A percentile compares a stretch with the other conserved stretches of the same genome.
Conservation (phyloP, 2,888 invertebrate genomes). For the Plutella xylostella region DNA sequence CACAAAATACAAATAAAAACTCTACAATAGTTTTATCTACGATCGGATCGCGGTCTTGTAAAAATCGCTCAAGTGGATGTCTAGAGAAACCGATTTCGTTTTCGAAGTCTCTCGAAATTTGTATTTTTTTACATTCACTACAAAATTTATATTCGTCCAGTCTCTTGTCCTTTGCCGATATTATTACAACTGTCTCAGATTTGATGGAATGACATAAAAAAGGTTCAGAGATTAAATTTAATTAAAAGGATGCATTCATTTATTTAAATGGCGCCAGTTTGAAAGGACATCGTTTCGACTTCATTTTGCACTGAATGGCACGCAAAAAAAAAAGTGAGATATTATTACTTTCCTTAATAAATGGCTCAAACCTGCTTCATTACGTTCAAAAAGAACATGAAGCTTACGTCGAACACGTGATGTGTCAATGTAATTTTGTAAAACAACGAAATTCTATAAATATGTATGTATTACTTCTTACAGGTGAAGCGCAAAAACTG, state of each 20-base stretch:
- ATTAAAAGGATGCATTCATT: slow-evolving; percentile 3
- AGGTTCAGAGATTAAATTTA: slow-evolving; percentile 4
- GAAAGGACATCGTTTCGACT: not conserved
- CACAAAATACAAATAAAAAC: slow-evolving; percentile 35
- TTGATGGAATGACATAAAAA: slow-evolving; percentile 1
- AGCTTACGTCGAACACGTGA: too few relatives aligned
- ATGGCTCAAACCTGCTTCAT: too few relatives aligned
- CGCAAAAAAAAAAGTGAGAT: too few relatives aligned
- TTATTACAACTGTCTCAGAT: slow-evolving; percentile 6
- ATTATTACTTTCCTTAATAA: too few relatives aligned
- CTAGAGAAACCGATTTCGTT: slow-evolving; percentile 29
- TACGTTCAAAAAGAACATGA: too few relatives aligned
- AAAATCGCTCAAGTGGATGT: slow-evolving; percentile 57
- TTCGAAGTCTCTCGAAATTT: slow-evolving; percentile 18
- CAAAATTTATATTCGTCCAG: slow-evolving; percentile 25
- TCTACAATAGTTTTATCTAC: slow-evolving; percentile 49
- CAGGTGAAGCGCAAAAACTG: too few relatives aligned
- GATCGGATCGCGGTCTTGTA: slow-evolving; percentile 67
- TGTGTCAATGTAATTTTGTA: too few relatives aligned
- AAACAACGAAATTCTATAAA: too few relatives aligned
- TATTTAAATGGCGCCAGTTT: slow-evolving; percentile 1
- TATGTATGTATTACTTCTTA: too few relatives aligned
- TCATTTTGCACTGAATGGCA: not conserved
- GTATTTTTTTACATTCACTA: slow-evolving; percentile 18
- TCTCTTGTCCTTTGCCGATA: slow-evolving; percentile 7